phyloP scores from a whole-genome alignment of 2,888 invertebrate species.

The Eilema griseolum region DNA sequence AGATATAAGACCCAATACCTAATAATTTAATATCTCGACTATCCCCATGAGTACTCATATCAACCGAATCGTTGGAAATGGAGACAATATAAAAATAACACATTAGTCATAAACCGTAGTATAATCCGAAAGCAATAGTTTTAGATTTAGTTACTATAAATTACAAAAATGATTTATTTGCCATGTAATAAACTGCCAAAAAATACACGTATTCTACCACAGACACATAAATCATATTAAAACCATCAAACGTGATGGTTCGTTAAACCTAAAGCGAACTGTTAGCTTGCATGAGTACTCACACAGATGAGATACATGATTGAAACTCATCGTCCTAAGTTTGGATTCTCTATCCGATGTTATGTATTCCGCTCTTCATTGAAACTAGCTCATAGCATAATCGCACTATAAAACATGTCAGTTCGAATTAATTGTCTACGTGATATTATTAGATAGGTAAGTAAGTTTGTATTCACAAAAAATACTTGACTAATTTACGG shows the following conservation, averaged over 20 bases:
- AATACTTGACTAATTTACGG: no score
- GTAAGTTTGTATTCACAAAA: no score
- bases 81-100: not conserved
- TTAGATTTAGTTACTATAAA: not conserved
- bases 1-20: not conserved
- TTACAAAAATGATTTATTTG: not conserved
- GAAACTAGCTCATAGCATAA: not conserved
- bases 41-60: not conserved
- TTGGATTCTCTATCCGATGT: not conserved
- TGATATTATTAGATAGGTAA: no score
- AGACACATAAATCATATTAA: not conserved
- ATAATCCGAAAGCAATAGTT: not conserved
- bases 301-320: not conserved
- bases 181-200: not conserved
- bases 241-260: not conserved
- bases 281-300: not conserved
- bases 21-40: not conserved
- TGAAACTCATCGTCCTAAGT: not conserved
- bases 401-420: not conserved
- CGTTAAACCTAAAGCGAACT: not conserved
- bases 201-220: not conserved
- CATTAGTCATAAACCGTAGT: not conserved
- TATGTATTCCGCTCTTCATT: not conserved
- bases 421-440: no score
- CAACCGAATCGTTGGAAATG: not conserved